Conservation (phyloP, 2,797 vertebrate species). For the Sebastes oblongus region DNA sequence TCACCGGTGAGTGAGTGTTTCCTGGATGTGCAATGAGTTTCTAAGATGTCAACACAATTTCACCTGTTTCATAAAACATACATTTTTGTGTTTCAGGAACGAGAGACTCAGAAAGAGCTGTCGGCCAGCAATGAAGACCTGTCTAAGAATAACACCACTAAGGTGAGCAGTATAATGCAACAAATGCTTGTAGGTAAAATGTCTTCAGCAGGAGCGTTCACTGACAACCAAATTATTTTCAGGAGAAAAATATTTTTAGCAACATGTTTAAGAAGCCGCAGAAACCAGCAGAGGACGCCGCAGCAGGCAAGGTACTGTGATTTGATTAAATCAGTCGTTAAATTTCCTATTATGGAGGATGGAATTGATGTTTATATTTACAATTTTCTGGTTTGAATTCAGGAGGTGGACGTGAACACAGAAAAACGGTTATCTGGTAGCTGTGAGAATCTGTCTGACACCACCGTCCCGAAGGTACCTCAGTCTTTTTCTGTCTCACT, state of each 20-base stretch:
- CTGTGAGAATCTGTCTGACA: slow-evolving; percentile 51
- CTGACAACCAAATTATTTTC: not conserved
- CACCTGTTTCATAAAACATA: not conserved
- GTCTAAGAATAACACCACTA: slow-evolving; percentile 20
- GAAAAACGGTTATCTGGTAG: slow-evolving; percentile 23
- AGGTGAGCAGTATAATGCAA: slow-evolving; percentile 29
- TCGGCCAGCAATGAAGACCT: slow-evolving; percentile 36
- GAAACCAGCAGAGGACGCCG: slow-evolving; percentile 54
- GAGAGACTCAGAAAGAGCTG: slow-evolving; percentile 40
- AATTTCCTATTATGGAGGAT: not conserved
- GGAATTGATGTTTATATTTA: not conserved
- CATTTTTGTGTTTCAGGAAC: slow-evolving; percentile 49
- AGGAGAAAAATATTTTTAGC: slow-evolving; percentile 70
- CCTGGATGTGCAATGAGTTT: not conserved
- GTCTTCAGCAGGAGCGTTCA: not conserved
- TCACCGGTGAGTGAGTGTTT: slow-evolving; percentile 19
- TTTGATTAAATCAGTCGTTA: rapidly evolving
- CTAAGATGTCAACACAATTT: not conserved
- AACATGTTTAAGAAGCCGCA: slow-evolving; percentile 67
- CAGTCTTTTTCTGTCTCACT: not conserved
- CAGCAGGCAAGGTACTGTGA: slow-evolving; percentile 36
- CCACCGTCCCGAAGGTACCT: slow-evolving; percentile 42
- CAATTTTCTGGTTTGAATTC: slow-evolving; percentile 8
- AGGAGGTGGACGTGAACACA: slow-evolving; percentile 42
- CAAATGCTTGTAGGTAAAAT: rapidly evolving